Base-by-base conservation (phyloP, 2,888 invertebrate genomes). In the Epirrhoe tristata region DNA sequence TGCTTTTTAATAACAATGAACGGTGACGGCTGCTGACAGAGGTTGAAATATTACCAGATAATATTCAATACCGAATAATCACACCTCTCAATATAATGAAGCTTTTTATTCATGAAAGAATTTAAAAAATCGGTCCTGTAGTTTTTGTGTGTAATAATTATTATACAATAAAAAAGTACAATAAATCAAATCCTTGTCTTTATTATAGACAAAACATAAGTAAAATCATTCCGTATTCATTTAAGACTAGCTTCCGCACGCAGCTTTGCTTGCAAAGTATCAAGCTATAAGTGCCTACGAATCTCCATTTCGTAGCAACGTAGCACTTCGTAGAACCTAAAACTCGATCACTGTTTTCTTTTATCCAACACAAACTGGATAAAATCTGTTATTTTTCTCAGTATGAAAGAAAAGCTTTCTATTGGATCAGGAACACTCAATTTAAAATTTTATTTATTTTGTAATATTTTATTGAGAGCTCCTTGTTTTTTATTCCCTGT, bases 241-340 rank as follows among this genome's bases (percentile, higher is more conserved):
- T 24, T 24, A 24, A 24, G 24, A 24, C 24, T 24, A 24, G 24
- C 3, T 24, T 24, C 24, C 3, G 24, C n/a, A n/a, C n/a, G 24
- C 3, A 24, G n/a, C 24, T 24, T 24, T 3, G 3, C 24, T 24
- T 2, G 24, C 24, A 3, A 24, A 24, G 3, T 36, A 36, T 1
- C 7, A 8, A 3, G 36, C 36, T 36, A 36, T 8, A 36, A 46
- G 46, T 46, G n/a, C 14, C 24, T 46, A 46, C 14, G 46, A 14
- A 46, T 14, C n/a, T 14, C 46, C n/a, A 46, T 46, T 46, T 10
- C 43, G 39, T 53, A 53, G 52, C 52, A 6, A 7, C 51, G 52
- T 63, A 63, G 56, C 36, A 56, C 31, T 32, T 56, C 51, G 62
- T 56, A 56, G 56, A 31, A 34, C 12, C 10, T 36, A 36, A 36